Base-by-base conservation (phyloP, 2,797 vertebrate genomes). In the Trichosurus vulpecula region DNA sequence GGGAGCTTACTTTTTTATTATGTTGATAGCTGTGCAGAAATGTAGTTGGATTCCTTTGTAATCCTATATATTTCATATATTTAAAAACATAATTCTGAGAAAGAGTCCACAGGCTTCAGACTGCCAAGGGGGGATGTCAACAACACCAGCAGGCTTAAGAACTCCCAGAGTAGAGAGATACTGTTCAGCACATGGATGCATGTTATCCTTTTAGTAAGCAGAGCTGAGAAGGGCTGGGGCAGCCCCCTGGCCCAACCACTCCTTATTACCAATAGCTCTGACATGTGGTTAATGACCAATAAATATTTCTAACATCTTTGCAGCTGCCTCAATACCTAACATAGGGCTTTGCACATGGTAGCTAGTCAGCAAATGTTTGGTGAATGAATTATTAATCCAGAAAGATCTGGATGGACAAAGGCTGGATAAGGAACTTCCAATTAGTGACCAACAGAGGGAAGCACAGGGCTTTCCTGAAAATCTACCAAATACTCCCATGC, bases 61-160 rank as follows among this genome's bases (percentile, higher is more conserved):
- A 25, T 81, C n/a, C n/a, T 41, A 2, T 19, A 2, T 41, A 74
- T 19, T 13, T 66, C 19, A n/a, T n/a, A 35, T 66, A 4, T 66
- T 66, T 66, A 66, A 66, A 66, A 66, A 66, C 61, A n/a, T 19
- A 19, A 47, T 25, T 81, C 66, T 81, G n/a, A 81, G 66, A 81
- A 35, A 58, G 35, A 66, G n/a, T 41, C 6, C 16, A 41, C 12
- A 16, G 35, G 35, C 35, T n/a, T 66, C 61, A 6, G 35, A n/a
- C 13, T 6, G 3, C 16, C 35, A 13, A n/a, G 61, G 16, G 66
- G 0, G 35, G 1, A 41, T 2, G 6, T 25, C 16, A 41, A 6
- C 22, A 74, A 16, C 61, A n/a, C 61, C 14, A 41, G 74, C n/a
- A n/a, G 13, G 35, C 61, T n/a, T 41, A 74, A 47, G 66, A n/a